Conservation (phyloP, 2,888 invertebrate genomes). For the Luperina testacea region DNA sequence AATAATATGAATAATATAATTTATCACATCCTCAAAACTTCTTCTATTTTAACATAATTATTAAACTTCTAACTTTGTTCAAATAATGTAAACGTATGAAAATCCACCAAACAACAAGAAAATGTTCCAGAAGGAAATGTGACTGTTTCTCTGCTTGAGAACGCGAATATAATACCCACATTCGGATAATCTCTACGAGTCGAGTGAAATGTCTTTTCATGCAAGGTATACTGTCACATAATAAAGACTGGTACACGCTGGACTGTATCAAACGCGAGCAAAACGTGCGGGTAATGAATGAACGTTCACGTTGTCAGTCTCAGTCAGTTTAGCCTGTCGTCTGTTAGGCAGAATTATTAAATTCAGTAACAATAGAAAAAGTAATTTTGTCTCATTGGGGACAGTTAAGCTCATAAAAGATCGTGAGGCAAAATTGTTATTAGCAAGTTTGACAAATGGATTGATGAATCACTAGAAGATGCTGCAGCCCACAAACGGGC, state of each 20-base stretch:
- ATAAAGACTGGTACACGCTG: conserved; percentile 8
- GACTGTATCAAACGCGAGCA: neutral
- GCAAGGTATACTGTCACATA: conserved; percentile 25
- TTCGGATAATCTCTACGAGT: conserved; percentile 49
- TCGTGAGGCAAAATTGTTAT: neutral
- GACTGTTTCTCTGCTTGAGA: conserved; percentile 14
- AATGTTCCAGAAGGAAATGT: conserved; percentile 27
- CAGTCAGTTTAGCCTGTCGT: neutral
- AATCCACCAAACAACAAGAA: conserved; percentile 18
- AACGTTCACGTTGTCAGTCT: neutral
- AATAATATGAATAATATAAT: neutral
- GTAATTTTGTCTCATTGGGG: too few species aligned
- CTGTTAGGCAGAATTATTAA: neutral
- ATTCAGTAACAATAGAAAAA: too few species aligned
- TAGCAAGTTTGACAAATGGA: neutral
- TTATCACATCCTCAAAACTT: neutral
- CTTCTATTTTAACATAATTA: neutral
- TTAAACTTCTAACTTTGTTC: conserved; percentile 2
- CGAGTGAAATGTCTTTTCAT: conserved; percentile 45
- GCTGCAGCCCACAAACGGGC: too few species aligned
- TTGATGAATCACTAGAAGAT: neutral
- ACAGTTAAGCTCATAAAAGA: neutral
- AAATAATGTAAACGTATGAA: conserved; percentile 36
- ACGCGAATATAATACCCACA: conserved; percentile 23
- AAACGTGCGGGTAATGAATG: neutral